Conservation (phyloP, 2,113 vertebrate genomes). For the Mus pahari region DNA sequence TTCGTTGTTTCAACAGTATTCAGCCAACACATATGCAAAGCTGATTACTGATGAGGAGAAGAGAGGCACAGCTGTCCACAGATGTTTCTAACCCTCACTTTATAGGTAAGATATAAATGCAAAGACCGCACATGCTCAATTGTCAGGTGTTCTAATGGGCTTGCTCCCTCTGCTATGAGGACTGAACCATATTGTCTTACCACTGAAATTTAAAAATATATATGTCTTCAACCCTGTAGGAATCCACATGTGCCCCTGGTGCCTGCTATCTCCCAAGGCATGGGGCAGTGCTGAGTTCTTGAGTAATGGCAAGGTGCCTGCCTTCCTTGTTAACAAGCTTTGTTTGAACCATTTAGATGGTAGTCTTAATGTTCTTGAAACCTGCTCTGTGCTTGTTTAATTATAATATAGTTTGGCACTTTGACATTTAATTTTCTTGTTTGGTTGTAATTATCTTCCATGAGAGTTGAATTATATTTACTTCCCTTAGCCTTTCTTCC, state of each 20-base stretch:
- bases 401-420: slow-evolving; percentile 79
- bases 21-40: background rate
- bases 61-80: too few relatives aligned
- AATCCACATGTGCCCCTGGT: background rate
- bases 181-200: background rate
- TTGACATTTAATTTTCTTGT: slow-evolving; percentile 76
- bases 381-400: slow-evolving; percentile 73
- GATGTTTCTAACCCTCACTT: background rate
- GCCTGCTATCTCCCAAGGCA: slow-evolving; percentile 26
- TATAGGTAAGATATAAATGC: background rate
- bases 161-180: background rate
- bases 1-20: background rate
- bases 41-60: background rate
- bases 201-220: background rate
- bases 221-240: background rate
- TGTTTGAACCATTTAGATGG: slow-evolving; percentile 63
- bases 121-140: background rate
- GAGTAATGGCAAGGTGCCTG: slow-evolving; percentile 71
- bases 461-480: slow-evolving; percentile 69
- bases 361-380: slow-evolving; percentile 71
- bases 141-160: background rate
- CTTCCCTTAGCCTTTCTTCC: slow-evolving; percentile 58
- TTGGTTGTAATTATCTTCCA: slow-evolving; percentile 73
- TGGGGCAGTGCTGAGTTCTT: slow-evolving; percentile 47
- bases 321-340: slow-evolving; percentile 69